Base-by-base conservation (phyloP, 2,113 vertebrate species). In the Gasterosteus aculeatus region DNA sequence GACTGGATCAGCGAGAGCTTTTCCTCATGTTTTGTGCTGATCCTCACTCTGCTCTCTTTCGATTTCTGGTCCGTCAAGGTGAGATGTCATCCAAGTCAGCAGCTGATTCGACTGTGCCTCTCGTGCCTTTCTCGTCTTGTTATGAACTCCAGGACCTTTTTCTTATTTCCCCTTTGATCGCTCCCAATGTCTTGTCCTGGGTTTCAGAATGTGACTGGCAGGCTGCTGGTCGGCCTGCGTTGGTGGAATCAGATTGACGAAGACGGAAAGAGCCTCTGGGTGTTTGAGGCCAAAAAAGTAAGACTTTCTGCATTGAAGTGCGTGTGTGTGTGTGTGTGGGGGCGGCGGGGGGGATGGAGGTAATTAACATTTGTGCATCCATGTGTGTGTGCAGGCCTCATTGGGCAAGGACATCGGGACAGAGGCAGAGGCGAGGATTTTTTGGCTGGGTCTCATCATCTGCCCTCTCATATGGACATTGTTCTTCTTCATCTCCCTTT, bases 61-160 rank as follows among this genome's bases (percentile, higher is more conserved):
- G 97, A 98, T 93, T 98, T 98, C 88, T 98, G 96, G 96, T 96
- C 96, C 46, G 97, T 98, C 70, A 97, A 98, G 96, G 96, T 98
- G 92, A 92, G 93, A 68, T 35, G 53, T 46, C 53, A 58, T 5
- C 26, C 10, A 26, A 2, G 41, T 69, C 77, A 41, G 7, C 15
- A 2, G 5, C 15, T 22, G 14, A 49, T 49, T 46, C 26, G 7
- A 11, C 64, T 14, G 1, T 16, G 3, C 1, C 14, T 38, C 15
- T 58, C 15, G 0, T 2, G n/a, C 38, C 11, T 46, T 31, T 38
- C 16, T 16, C 29, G 1, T 5, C n/a, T 22, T 19, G 1, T 38
- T 29, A 22, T 51, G 10, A 15, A 35, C 29, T n/a, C 35, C 5
- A 56, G 10, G 33, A 59, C 11, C 10, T 4, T 69, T 62, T 14